These are phyloP conservation scores for Onychostruthus taczanowskii DNA, from an alignment of 2,113 vertebrate species.

Conservation along the genomic window DNA sequence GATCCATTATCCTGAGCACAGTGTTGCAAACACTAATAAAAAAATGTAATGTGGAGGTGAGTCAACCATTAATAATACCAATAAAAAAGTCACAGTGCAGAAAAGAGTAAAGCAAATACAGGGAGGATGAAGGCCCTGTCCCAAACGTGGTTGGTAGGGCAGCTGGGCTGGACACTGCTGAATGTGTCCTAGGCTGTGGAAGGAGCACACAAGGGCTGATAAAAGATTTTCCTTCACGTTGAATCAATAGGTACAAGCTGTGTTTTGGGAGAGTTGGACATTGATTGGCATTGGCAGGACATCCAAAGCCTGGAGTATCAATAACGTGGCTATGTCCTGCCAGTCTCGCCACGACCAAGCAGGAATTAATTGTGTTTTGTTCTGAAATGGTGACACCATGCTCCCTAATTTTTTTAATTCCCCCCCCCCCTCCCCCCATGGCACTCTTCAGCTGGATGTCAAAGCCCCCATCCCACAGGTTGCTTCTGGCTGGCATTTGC, in stretches of 20 bases:
- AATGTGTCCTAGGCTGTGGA: neutral
- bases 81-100: neutral
- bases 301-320: neutral
- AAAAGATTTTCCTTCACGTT: neutral
- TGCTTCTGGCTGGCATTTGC: neutral
- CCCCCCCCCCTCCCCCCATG: neutral
- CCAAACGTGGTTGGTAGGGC: fast-evolving
- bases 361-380: neutral
- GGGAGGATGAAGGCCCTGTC: neutral
- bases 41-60: neutral
- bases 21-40: neutral
- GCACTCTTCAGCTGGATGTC: neutral
- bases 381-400: neutral
- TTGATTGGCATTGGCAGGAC: neutral
- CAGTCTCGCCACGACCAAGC: neutral
- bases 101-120: neutral
- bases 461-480: neutral
- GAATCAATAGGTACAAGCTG: neutral
- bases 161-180: neutral
- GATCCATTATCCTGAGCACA: neutral
- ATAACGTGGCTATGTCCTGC: fast-evolving
- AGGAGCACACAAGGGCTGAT: neutral
- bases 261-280: neutral
- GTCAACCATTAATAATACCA: neutral
- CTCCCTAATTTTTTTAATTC: neutral